Percentiles rank a stretch among this genome's conserved stretches.
Conservation (phyloP, 37 sponge, comb jelly and placozoan species). For the Petrosia ficiformis region DNA sequence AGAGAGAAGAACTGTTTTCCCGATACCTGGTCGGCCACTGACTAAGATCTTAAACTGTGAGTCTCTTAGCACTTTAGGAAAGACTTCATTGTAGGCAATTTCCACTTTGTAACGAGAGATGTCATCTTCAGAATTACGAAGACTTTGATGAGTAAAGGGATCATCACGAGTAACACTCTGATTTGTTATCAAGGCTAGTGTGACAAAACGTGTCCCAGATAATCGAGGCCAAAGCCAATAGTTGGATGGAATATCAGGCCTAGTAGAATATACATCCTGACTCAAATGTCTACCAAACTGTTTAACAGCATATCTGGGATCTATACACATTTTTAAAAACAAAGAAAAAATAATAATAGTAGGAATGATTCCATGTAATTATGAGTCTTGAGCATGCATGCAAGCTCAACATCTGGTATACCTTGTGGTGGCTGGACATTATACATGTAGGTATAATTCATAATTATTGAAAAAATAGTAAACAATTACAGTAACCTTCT, state of each 20-base stretch:
- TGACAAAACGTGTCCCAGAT: conserved; percentile 11
- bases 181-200: conserved; percentile 32
- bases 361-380: too few relatives aligned
- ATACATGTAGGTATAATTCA: too few relatives aligned
- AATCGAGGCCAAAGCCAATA: conserved; percentile 20
- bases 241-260: conserved; percentile 17
- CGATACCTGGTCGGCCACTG: conserved; percentile 35
- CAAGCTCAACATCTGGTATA: too few relatives aligned
- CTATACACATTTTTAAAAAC: too few relatives aligned
- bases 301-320: too few relatives aligned
- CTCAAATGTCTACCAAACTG: too few relatives aligned
- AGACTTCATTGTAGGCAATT: conserved; percentile 5
- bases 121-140: conserved; percentile 38
- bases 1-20: conserved; percentile 35
- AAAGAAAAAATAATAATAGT: too few relatives aligned
- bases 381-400: too few relatives aligned
- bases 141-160: conserved; percentile 13
- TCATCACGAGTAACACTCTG: conserved; percentile 11
- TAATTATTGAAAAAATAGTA: too few relatives aligned
- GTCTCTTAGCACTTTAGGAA: background rate
- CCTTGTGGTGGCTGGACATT: too few relatives aligned
- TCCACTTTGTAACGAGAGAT: conserved; percentile 4
- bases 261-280: too few relatives aligned
- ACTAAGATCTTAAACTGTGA: background rate
- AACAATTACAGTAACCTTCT: too few relatives aligned